Evolutionary conservation across 2,888 invertebrate species (phyloP).

Genomic region (Pelosia muscerda): DNA sequence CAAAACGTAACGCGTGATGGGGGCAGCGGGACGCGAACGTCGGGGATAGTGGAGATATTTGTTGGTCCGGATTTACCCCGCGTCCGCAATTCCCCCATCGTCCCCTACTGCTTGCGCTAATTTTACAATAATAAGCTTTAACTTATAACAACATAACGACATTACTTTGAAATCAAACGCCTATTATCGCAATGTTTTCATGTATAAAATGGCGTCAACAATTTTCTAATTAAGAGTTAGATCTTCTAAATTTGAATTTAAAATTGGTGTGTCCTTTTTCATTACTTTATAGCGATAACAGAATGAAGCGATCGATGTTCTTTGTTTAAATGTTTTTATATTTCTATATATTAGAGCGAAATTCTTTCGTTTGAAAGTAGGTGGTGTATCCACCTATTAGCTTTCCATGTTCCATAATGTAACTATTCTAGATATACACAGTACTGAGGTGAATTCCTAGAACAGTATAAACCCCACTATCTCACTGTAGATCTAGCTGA

Average conservation of each 20-base stretch:
- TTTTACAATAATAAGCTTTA: background rate
- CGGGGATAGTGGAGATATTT: no score
- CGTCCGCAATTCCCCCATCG: no score
- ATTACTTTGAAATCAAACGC: background rate
- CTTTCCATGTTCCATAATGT: no score
- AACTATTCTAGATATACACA: background rate
- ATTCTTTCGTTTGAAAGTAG: no score
- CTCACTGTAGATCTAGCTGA: background rate
- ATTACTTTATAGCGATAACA: background rate
- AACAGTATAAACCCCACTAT: background rate
- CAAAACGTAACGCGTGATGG: no score
- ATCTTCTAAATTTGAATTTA: background rate
- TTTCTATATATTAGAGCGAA: no score
- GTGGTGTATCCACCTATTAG: no score
- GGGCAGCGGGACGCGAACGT: no score
- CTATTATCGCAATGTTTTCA: background rate
- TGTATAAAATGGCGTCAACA: background rate
- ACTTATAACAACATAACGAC: conserved; percentile 1
- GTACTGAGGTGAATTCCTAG: background rate
- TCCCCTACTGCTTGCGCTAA: background rate
- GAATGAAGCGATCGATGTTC: background rate
- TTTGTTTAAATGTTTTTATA: background rate
- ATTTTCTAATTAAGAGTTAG: background rate
- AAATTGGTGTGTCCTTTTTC: background rate
- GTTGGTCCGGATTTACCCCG: no score